These are phyloP conservation scores for Rhodophaea formosa DNA, from an alignment of 2,888 invertebrate genomes.

Conservation along the genomic window DNA sequence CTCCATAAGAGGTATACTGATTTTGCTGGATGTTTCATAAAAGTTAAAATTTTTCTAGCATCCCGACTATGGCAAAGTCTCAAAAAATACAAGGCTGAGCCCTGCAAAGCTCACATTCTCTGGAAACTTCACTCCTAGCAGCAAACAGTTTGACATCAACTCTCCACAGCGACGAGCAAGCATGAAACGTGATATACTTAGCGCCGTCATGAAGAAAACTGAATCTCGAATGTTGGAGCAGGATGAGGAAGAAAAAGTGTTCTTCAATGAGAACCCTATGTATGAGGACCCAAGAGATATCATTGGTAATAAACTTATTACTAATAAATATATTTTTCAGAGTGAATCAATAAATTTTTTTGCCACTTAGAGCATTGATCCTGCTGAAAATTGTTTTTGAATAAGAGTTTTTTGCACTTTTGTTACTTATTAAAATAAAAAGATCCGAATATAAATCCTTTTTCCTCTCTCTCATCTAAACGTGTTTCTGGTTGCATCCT, in stretches of 20 bases:
- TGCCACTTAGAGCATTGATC: too few species aligned
- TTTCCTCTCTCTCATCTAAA: too few species aligned
- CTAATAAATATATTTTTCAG: too few species aligned
- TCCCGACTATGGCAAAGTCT: constrained; percentile 37
- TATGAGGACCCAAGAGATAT: constrained; percentile 74
- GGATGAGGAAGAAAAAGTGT: constrained; percentile 30
- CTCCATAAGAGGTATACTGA: too few species aligned
- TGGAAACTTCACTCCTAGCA: constrained; percentile 57
- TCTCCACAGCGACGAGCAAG: constrained; percentile 46
- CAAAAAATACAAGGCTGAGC: constrained; percentile 38
- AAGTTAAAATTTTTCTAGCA: constrained; percentile 27
- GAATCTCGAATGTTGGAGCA: constrained; percentile 48
- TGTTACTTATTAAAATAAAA: too few species aligned
- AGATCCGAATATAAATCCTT: too few species aligned
- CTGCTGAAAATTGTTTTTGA: too few species aligned
- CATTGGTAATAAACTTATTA: constrained; percentile 61
- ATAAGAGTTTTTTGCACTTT: too few species aligned
- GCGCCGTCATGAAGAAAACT: constrained; percentile 56
- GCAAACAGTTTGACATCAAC: constrained; percentile 51
- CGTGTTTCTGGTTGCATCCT: too few species aligned
- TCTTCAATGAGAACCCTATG: constrained; percentile 51
- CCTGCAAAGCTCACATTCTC: constrained; percentile 53
- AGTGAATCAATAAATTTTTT: too few species aligned
- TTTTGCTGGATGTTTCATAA: too few species aligned
- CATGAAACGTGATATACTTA: constrained; percentile 61